Percentiles rank a stretch among this genome's conserved stretches.
Evolutionary conservation across 2,797 vertebrate species (phyloP).

Genomic region (Phylloscopus collybita): DNA sequence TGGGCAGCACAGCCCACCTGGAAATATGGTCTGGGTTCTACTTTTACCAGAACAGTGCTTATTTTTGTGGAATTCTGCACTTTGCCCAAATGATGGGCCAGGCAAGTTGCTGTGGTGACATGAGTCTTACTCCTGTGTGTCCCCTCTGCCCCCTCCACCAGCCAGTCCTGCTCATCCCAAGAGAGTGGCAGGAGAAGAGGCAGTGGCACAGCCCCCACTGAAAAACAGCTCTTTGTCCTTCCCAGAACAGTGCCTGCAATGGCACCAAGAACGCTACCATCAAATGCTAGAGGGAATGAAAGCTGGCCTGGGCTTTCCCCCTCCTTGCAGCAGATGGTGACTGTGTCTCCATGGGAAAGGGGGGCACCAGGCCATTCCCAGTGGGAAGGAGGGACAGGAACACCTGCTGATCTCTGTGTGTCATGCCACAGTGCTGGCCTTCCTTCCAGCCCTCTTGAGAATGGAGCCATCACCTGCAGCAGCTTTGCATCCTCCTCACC

Average conservation of each 20-base stretch:
- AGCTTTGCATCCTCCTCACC: slow-evolving; percentile 72
- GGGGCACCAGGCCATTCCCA: not conserved
- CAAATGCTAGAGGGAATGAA: not conserved
- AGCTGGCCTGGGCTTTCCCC: not conserved
- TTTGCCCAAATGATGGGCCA: not conserved
- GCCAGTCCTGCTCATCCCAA: not conserved
- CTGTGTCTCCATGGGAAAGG: not conserved
- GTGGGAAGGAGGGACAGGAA: not conserved
- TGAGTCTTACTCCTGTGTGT: not conserved
- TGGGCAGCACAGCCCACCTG: not conserved
- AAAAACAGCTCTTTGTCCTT: not conserved
- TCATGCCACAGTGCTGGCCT: accelerated
- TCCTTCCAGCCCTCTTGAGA: not conserved
- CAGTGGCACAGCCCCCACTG: accelerated
- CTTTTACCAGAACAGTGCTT: not conserved
- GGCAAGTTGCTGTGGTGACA: not conserved
- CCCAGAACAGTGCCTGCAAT: not conserved
- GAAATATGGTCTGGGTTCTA: not conserved
- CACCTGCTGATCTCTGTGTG: not conserved
- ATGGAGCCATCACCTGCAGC: not conserved
- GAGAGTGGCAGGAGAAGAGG: not conserved
- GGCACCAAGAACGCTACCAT: not conserved
- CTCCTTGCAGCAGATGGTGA: not conserved
- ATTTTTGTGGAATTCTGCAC: not conserved
- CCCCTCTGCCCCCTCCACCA: not conserved